Percentiles rank a stretch among this genome's conserved stretches.
These are phyloP conservation scores for Gallinago paraguaiae DNA, from an alignment of 2,113 vertebrate genomes.

Conservation along the genomic window DNA sequence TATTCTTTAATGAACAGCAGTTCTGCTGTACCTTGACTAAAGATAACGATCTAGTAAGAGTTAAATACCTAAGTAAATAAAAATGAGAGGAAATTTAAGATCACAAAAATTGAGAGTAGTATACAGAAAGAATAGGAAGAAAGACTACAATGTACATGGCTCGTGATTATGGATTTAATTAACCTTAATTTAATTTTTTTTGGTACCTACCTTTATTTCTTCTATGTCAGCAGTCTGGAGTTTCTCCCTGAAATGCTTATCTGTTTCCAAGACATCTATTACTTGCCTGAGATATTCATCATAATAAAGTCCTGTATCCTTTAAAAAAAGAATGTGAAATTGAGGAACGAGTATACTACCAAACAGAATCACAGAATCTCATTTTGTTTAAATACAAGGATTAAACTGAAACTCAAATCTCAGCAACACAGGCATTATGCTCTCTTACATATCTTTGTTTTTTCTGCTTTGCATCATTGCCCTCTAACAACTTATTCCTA, in stretches of 20 bases:
- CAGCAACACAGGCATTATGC: not conserved
- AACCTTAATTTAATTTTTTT: not conserved
- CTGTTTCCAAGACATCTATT: constrained; percentile 97
- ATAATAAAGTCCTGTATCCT: constrained; percentile 98
- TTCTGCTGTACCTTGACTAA: not conserved
- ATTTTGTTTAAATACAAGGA: not conserved
- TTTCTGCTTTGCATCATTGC: not conserved
- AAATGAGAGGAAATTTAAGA: not conserved
- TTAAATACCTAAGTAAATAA: not conserved
- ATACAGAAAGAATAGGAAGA: not conserved
- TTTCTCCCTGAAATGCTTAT: constrained; percentile 96
- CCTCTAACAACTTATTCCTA: not conserved
- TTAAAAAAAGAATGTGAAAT: not conserved
- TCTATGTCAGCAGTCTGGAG: constrained; percentile 97
- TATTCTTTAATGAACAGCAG: not conserved
- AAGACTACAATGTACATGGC: not conserved
- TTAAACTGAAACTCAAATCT: not conserved
- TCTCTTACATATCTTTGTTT: not conserved
- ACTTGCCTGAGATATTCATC: constrained; percentile 98
- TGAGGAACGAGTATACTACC: not conserved
- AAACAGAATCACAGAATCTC: not conserved
- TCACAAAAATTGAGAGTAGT: not conserved
- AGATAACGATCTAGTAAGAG: not conserved
- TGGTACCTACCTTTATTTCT: constrained; percentile 91
- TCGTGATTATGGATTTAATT: not conserved